phyloP scores from a whole-genome alignment of 1,140 invertebrate species.

The Sycophaga agraensis region DNA sequence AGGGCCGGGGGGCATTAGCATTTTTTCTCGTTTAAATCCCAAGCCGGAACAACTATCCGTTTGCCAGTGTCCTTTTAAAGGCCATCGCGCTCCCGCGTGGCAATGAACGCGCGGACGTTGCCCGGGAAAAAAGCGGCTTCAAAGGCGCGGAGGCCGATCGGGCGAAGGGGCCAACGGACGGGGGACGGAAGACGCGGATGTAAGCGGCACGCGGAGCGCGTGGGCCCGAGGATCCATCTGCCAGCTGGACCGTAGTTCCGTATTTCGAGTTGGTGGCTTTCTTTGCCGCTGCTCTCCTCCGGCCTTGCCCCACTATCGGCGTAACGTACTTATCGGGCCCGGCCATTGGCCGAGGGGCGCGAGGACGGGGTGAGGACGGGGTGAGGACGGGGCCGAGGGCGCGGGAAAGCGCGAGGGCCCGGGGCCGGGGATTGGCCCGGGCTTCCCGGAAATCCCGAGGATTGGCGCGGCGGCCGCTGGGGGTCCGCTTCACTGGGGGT shows the following conservation, averaged over 20 bases:
- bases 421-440: too few species aligned
- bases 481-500: constrained; percentile 30
- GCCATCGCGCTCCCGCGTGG: not conserved
- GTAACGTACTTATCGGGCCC: not conserved
- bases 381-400: too few species aligned
- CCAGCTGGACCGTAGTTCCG: constrained; percentile 15
- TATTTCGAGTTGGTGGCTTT: constrained; percentile 9
- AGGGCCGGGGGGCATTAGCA: not conserved
- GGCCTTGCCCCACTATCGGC: not conserved
- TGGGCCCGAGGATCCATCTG: constrained; percentile 9
- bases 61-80: constrained; percentile 11
- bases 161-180: not conserved
- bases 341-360: constrained; percentile 24
- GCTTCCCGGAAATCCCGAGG: constrained; percentile 37
- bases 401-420: too few species aligned
- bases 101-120: constrained; percentile 1
- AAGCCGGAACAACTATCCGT: constrained; percentile 16
- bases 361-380: too few species aligned
- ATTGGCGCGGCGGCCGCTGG: constrained; percentile 23
- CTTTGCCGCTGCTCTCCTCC: not conserved
- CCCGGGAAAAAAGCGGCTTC: not conserved
- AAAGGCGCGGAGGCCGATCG: not conserved
- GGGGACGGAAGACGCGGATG: constrained; percentile 1
- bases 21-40: constrained; percentile 20
- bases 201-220: too few species aligned